Base-by-base conservation (phyloP, 2,888 invertebrate species). In the Idaea aversata region DNA sequence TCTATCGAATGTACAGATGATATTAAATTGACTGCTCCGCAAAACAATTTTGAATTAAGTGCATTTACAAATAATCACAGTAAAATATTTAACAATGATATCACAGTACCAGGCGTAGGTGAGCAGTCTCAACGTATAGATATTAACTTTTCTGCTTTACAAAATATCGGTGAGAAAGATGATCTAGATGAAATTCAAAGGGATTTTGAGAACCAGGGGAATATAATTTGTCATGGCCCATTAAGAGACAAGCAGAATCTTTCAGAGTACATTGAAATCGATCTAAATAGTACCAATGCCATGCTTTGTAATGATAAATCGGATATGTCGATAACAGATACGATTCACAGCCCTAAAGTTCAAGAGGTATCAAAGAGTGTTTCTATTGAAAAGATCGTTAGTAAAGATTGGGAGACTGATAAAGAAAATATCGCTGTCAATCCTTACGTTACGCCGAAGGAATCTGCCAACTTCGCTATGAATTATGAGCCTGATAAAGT, bases 261-360 rank as follows among this genome's bases (percentile, higher is more conserved):
- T 15, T 90, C 89, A 0, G 88, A 88, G 62, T 90, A 88, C 64
- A 87, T 91, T 34, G 91, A 90, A 72, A 72, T 92, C 0, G 91
- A 91, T 79, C 70, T 91, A 1, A 87, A 91, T 58, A 79, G 77
- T 67, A 92, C 91, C 0, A 82, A 84, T 57, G 76, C 79, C 6
- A 75, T 70, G 0, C 34, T 81, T 1, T 75, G 67, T 3, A 80
- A 75, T 60, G 84, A 87, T 34, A 85, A 82, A 5, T 85, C 81
- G 15, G 88, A 92, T 70, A 91, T 92, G 90, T 91, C 91, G 0
- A 88, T 91, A 57, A 91, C 91, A 0, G 88, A 90, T 36, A 87
- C 86, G 0, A 77, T 92, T 15, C 79, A 74, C 0, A 84, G 81
- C 67, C 86, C 88, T 0, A 85, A 88, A 73, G 86, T 89, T 0